Conservation (phyloP, 2,888 invertebrate genomes). For the Gari tellinella region DNA sequence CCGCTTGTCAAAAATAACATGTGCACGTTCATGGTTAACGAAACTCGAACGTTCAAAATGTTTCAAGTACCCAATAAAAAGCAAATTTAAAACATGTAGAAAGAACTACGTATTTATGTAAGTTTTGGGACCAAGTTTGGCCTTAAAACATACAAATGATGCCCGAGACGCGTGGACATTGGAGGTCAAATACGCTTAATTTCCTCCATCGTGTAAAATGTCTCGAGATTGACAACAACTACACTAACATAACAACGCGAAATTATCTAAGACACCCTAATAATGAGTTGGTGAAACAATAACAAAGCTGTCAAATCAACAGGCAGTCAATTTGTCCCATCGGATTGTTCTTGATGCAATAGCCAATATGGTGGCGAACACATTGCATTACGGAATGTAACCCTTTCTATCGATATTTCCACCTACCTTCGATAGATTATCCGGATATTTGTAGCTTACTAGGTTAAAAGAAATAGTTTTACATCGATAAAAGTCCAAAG, state of each 20-base stretch:
- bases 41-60: background rate
- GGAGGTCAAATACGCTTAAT: conserved; percentile 20
- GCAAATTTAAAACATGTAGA: background rate
- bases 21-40: conserved; percentile 19
- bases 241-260: no score
- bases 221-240: no score
- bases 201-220: background rate
- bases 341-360: conserved; percentile 51
- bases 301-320: background rate
- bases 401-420: conserved; percentile 19
- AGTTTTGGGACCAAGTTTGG: no score
- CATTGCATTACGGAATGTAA: background rate
- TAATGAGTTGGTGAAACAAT: background rate
- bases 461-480: conserved; percentile 24
- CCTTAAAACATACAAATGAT: no score
- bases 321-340: background rate
- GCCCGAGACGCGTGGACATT: background rate
- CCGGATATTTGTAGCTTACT: conserved; percentile 27
- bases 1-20: conserved; percentile 54
- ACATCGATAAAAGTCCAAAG: conserved; percentile 49
- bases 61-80: background rate
- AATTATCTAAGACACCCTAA: no score
- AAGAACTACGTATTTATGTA: no score
- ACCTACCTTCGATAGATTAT: conserved; percentile 51
- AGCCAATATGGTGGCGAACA: conserved; percentile 57